A percentile compares a stretch with the other conserved stretches of the same genome.
Evolutionary conservation across 2,113 vertebrate genomes (phyloP).

Genomic region (Tylochromis polylepis): DNA sequence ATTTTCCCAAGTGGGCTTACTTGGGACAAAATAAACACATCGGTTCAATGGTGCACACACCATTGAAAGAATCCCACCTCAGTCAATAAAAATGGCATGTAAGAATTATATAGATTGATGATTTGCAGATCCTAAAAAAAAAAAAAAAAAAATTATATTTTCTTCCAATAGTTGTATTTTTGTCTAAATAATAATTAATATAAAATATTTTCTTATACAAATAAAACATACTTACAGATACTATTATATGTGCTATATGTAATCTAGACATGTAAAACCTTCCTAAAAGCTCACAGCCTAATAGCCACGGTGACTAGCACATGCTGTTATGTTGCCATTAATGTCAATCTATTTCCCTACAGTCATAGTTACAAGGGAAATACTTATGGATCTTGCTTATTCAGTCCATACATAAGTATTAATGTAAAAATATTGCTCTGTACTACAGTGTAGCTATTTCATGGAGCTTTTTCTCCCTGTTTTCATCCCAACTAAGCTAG

Average conservation of each 20-base stretch:
- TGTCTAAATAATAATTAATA: not conserved
- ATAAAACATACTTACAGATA: not conserved
- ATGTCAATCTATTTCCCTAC: not conserved
- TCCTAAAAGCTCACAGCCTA: not conserved
- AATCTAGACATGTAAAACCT: not conserved
- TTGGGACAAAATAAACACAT: slow-evolving; percentile 63
- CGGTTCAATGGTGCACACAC: slow-evolving; percentile 25
- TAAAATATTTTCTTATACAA: not conserved
- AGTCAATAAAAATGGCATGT: slow-evolving; percentile 26
- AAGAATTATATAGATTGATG: not conserved
- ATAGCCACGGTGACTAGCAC: not conserved
- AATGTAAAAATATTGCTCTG: not conserved
- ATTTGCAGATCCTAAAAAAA: not conserved
- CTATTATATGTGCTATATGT: not conserved
- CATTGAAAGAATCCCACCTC: slow-evolving; percentile 47
- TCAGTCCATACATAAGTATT: not conserved
- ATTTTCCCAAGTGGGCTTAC: slow-evolving; percentile 63
- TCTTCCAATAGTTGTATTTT: not conserved
- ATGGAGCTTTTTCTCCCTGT: not conserved
- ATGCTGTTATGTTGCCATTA: not conserved
- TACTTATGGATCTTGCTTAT: not conserved
- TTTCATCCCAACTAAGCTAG: not conserved
- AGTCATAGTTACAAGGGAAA: not conserved
- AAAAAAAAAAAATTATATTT: too few relatives aligned
- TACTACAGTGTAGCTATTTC: not conserved